Evolutionary conservation across 2,888 invertebrate genomes (phyloP).

Genomic region (Epirrhoe alternata): DNA sequence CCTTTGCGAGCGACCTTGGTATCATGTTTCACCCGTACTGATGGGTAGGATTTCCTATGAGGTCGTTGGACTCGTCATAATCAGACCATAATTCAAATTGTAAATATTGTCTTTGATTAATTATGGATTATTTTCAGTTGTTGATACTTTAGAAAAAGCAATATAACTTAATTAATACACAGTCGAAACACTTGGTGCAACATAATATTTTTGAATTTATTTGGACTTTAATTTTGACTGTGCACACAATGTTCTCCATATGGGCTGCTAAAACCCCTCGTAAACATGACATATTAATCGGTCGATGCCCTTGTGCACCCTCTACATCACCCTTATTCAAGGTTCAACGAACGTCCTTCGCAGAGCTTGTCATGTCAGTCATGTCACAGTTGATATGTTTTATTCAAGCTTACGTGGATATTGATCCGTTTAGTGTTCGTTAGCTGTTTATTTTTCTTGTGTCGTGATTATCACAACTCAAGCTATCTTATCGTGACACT

Average conservation of each 20-base stretch:
- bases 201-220: background rate
- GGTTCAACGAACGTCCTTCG: conserved; percentile 72
- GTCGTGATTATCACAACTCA: background rate
- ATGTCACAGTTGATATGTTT: conserved; percentile 56
- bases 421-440: conserved; percentile 11
- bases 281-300: conserved; percentile 40
- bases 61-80: conserved; percentile 29
- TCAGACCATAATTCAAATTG: background rate
- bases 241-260: conserved; percentile 8
- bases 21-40: conserved; percentile 49
- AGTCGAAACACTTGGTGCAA: background rate
- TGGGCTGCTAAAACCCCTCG: conserved; percentile 31
- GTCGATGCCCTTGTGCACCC: conserved; percentile 49
- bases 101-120: background rate
- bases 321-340: conserved; percentile 47
- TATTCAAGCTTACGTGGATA: conserved; percentile 17
- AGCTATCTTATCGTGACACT: background rate
- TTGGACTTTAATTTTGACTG: background rate
- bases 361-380: conserved; percentile 57
- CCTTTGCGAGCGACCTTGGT: conserved; percentile 71
- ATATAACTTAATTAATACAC: background rate
- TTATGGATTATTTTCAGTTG: background rate
- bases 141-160: background rate
- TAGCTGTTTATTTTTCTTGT: conserved; percentile 5
- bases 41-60: conserved; percentile 40